Percentiles rank a stretch among this genome's conserved stretches.
Evolutionary conservation across 92 coral and sea anemone genomes (phyloP).

Genomic region (Paragorgia papillata): DNA sequence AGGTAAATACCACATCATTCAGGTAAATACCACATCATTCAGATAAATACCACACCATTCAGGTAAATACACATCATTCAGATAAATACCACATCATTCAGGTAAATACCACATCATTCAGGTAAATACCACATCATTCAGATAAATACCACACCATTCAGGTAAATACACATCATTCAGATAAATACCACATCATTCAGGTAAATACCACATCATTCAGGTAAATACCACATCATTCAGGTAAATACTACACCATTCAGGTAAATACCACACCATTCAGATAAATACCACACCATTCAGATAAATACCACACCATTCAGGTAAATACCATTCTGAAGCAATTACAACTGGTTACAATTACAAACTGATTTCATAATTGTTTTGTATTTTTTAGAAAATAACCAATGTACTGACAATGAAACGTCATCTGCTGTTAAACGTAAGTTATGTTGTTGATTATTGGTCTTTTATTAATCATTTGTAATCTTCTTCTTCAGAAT

Average conservation of each 20-base stretch:
- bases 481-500: neutral
- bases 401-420: slow-evolving; percentile 5
- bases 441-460: neutral
- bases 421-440: slow-evolving; percentile 52
- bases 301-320: slow-evolving; percentile 84
- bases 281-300: too few species aligned
- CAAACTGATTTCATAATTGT: neutral
- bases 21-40: too few species aligned
- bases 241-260: too few species aligned
- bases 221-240: slow-evolving; percentile 84
- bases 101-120: slow-evolving; percentile 89
- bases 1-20: slow-evolving; percentile 89
- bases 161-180: too few species aligned
- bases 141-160: slow-evolving; percentile 80
- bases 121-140: too few species aligned
- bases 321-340: too few species aligned
- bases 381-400: neutral
- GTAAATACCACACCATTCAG: slow-evolving; percentile 84
- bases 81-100: slow-evolving; percentile 80
- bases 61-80: too few species aligned
- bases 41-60: slow-evolving; percentile 81
- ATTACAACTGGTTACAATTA: neutral
- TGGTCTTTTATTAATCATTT: neutral
- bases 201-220: too few species aligned
- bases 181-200: slow-evolving; percentile 84